Conservation (phyloP, 2,888 invertebrate genomes). For the Drosophila subsilvestris region DNA sequence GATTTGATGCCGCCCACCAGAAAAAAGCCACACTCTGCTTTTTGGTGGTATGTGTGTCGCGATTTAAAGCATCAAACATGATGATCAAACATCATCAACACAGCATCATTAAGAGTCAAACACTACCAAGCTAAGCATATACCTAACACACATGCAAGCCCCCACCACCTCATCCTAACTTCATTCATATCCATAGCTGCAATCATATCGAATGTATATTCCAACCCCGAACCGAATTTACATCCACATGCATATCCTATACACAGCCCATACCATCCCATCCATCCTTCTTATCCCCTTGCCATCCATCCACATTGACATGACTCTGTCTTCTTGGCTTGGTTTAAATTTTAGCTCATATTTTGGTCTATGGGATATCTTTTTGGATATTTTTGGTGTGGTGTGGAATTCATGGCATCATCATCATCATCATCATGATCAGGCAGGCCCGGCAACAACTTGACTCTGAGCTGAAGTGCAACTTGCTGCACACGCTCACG, state of each 20-base stretch:
- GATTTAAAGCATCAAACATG: conserved; percentile 42
- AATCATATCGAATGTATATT: neutral
- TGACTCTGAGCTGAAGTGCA: conserved; percentile 44
- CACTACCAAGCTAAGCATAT: no score
- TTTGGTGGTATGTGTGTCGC: conserved; percentile 11
- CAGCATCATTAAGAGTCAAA: conserved; percentile 38
- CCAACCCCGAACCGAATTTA: conserved; percentile 5
- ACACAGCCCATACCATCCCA: neutral
- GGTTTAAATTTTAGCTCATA: conserved; percentile 55
- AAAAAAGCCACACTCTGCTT: conserved; percentile 24
- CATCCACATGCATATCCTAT: conserved; percentile 3
- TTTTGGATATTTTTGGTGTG: conserved; percentile 46
- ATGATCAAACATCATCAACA: conserved; percentile 41
- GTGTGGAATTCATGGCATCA: conserved; percentile 72
- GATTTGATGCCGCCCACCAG: conserved; percentile 51
- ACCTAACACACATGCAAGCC: no score
- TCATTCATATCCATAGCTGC: conserved; percentile 25
- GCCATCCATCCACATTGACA: conserved; percentile 34
- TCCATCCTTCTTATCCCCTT: neutral
- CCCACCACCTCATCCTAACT: conserved; percentile 4
- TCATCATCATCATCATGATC: conserved; percentile 38
- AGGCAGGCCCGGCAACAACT: conserved; percentile 54
- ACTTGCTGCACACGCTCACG: conserved; percentile 56
- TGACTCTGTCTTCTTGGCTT: conserved; percentile 49
- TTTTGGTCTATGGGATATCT: conserved; percentile 6